A percentile compares a stretch with the other conserved stretches of the same genome.
phyloP scores from a whole-genome alignment of 1,140 invertebrate species.

The Drosophila oshimai region DNA sequence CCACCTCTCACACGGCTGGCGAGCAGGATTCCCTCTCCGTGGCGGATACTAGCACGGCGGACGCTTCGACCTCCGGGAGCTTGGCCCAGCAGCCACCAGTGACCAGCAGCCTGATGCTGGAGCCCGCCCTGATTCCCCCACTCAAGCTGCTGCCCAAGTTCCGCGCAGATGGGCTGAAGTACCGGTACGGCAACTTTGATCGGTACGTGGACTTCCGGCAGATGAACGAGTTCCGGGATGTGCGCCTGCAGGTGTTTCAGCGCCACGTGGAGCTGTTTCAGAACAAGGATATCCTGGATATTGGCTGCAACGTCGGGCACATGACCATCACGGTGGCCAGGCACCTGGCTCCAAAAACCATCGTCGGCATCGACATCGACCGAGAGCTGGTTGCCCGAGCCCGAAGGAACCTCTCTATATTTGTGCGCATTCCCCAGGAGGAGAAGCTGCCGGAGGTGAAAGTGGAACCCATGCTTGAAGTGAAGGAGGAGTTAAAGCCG shows the following conservation, averaged over 20 bases:
- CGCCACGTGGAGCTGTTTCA: constrained; percentile 92
- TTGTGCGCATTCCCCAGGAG: constrained; percentile 71
- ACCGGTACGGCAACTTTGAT: constrained; percentile 98
- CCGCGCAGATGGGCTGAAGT: constrained; percentile 89
- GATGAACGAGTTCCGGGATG: constrained; percentile 90
- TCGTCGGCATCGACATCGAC: constrained; percentile 98
- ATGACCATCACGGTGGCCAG: constrained; percentile 94
- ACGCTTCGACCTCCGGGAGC: background rate
- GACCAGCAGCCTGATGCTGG: constrained; percentile 40
- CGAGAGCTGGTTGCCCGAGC: constrained; percentile 88
- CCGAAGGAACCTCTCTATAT: constrained; percentile 71
- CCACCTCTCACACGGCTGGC: constrained; percentile 69
- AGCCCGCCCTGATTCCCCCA: constrained; percentile 51
- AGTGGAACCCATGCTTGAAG: background rate
- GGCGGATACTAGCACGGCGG: constrained; percentile 8
- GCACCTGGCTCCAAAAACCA: constrained; percentile 91
- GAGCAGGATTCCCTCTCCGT: constrained; percentile 52
- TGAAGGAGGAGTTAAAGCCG: constrained; percentile 1
- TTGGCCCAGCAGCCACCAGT: background rate
- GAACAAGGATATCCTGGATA: constrained; percentile 96
- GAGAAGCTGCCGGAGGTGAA: constrained; percentile 4
- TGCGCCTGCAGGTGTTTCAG: constrained; percentile 90
- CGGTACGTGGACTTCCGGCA: constrained; percentile 98
- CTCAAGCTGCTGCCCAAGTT: constrained; percentile 86
- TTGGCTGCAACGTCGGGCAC: constrained; percentile 99